Evolutionary conservation across 1,140 invertebrate species (phyloP), one percentile per base, ranked within the genome.

Genomic region (Mya arenaria): DNA sequence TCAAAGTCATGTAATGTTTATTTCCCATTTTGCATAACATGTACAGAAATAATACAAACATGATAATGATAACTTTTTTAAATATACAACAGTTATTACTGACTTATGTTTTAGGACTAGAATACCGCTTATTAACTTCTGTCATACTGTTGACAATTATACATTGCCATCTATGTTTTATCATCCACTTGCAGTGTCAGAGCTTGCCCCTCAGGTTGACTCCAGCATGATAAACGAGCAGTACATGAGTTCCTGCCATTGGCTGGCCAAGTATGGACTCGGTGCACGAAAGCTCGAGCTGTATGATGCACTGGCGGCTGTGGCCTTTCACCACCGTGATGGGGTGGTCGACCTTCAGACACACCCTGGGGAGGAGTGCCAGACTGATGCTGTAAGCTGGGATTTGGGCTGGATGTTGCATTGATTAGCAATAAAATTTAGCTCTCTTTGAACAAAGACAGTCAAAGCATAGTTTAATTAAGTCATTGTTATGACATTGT

Each of bases 281-380:
- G 84, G 71, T 17, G 87, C 91, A 17, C 86, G 87, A 60, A 89
- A 86, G 60, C 87, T 93, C 8, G 91, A 87, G 60, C 79, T 93
- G 55, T 91, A 89, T 86, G 91, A 93, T 86, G 83, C 92, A 19
- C 80, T 93, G 15, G 78, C 82, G n/a, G 87, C 87, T 48, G 92
- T 92, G 13, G 90, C 91, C 10, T 93, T 93, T 83, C 89, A 90
- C 80, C 92, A 93, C 80, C 84, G 86, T 55, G 92, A 93, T 78
- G 92, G 92, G 17, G 89, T 92, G 17, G 85, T 93, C 8, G 88
- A 91, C 69, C 37, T 92, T 10, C 87, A 89, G 73, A 82, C 87
- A 39, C 84, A 86, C 60, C 90, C 91, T 19, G 30, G 74, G 1
- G 65, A 85, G 28, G 78, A 86, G 32, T 74, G 69, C 32, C 89